Conservation (phyloP, 2,888 invertebrate genomes). For the Amiota mariae region DNA sequence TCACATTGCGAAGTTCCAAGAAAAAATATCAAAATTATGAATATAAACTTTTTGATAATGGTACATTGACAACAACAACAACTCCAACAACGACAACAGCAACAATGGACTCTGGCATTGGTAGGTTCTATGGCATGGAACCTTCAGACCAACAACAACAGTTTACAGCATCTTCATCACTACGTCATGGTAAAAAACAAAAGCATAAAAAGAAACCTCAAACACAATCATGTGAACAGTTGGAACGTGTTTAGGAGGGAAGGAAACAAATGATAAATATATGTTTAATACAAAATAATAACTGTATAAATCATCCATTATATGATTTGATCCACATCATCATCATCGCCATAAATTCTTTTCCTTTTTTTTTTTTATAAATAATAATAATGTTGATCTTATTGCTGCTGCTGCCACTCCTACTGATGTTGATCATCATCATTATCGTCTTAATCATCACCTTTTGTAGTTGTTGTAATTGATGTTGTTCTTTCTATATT, state of each 20-base stretch:
- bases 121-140: no score
- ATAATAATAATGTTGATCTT: not conserved
- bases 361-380: not conserved
- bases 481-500: not conserved
- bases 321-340: no score
- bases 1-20: constrained; percentile 61
- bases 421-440: no score
- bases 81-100: constrained; percentile 22
- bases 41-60: constrained; percentile 63
- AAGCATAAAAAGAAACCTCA: constrained; percentile 56
- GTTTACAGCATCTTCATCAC: constrained; percentile 21
- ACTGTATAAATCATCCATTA: no score
- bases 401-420: not conserved
- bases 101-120: constrained; percentile 18
- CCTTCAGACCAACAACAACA: not conserved
- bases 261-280: not conserved
- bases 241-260: constrained; percentile 57
- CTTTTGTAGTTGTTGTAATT: not conserved
- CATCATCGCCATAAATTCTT: no score
- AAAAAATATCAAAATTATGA: constrained; percentile 66
- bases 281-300: no score
- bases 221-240: constrained; percentile 68
- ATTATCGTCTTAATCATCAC: not conserved
- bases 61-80: constrained; percentile 46
- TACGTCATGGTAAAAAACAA: constrained; percentile 45